phyloP scores from a whole-genome alignment of 2,888 invertebrate genomes.

The Pemphredon lugubris region DNA sequence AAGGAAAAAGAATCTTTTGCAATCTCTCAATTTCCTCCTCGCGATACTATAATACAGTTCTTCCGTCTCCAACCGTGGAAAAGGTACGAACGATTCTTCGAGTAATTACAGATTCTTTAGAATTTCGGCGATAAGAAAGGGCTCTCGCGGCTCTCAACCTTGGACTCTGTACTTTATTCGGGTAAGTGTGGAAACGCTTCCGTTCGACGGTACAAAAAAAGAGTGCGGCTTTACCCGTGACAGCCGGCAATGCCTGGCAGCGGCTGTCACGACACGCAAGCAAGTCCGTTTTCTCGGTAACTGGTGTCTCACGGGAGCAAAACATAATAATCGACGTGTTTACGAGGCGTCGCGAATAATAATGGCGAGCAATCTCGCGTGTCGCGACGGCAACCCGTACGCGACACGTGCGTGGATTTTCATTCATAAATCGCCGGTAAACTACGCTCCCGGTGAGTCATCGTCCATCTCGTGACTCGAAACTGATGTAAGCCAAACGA shows the following conservation, averaged over 20 bases:
- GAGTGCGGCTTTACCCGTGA: background rate
- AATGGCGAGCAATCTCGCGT: slow-evolving; percentile 52
- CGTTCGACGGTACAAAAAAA: slow-evolving; percentile 2
- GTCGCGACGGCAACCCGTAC: slow-evolving; percentile 48
- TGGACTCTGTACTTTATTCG: no score
- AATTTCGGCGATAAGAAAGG: no score
- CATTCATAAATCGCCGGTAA: slow-evolving; percentile 75
- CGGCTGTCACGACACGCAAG: background rate
- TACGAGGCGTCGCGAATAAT: slow-evolving; percentile 60
- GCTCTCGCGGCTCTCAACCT: no score
- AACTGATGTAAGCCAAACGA: slow-evolving; percentile 67
- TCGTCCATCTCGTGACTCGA: slow-evolving; percentile 32
- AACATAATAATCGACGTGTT: slow-evolving; percentile 53
- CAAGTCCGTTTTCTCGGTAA: slow-evolving; percentile 43
- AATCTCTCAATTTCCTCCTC: no score
- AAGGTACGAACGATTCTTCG: no score
- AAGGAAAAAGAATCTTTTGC: no score
- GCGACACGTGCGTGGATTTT: slow-evolving; percentile 69
- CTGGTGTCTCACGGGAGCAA: slow-evolving; percentile 21
- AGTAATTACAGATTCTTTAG: no score
- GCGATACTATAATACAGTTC: no score
- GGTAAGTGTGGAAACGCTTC: background rate
- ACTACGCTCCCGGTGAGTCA: slow-evolving; percentile 60
- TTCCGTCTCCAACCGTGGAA: no score
- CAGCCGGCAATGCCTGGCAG: background rate